These are phyloP conservation scores for Cinclus cinclus DNA, from an alignment of 2,113 vertebrate species.

Conservation along the genomic window DNA sequence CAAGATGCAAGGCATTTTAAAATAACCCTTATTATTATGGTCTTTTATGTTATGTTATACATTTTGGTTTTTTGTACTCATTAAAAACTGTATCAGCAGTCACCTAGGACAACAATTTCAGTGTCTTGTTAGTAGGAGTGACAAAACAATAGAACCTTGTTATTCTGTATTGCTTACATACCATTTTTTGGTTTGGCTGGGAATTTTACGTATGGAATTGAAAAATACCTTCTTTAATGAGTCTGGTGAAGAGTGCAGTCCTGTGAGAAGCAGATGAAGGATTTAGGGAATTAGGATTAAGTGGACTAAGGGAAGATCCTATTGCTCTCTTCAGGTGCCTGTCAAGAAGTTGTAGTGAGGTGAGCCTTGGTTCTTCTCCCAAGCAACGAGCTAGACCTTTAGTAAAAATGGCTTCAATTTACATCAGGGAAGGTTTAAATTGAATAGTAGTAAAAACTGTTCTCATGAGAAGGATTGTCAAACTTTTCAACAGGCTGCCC, in stretches of 20 bases:
- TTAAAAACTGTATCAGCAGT: background rate
- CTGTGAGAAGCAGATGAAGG: background rate
- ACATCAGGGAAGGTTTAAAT: background rate
- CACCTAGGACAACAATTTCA: background rate
- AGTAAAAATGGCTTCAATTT: background rate
- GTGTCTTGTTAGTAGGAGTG: background rate
- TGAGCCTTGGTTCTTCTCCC: background rate
- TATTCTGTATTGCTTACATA: background rate
- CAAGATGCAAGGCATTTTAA: background rate
- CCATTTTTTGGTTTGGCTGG: background rate
- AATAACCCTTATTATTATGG: background rate
- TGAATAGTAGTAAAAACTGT: background rate
- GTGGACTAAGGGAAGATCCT: background rate
- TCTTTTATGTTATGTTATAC: background rate
- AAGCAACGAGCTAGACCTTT: background rate
- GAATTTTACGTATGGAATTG: background rate
- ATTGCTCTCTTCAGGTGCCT: background rate
- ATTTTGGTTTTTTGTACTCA: background rate
- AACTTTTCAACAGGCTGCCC: background rate
- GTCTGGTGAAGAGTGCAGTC: background rate
- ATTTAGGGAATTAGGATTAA: background rate
- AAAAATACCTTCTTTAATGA: background rate
- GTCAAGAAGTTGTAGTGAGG: background rate
- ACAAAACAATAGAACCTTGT: background rate
- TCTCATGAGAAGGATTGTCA: rapidly evolving